Evolutionary conservation across 2,113 vertebrate species (phyloP).

Genomic region (Orthonyx spaldingii): DNA sequence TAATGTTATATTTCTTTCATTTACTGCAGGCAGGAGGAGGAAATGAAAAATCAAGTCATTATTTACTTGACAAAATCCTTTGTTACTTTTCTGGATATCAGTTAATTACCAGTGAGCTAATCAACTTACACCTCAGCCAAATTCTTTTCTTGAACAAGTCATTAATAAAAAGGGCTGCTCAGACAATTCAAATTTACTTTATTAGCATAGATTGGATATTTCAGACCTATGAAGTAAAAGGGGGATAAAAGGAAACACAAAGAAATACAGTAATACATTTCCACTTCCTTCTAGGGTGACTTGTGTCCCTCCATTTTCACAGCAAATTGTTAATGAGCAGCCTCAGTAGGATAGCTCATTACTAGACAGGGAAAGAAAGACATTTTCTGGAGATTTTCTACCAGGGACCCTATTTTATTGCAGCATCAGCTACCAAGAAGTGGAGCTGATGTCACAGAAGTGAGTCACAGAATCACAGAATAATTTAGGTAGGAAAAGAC

Average conservation of each 20-base stretch:
- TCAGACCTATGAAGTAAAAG: neutral
- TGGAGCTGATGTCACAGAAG: neutral
- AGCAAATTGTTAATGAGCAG: neutral
- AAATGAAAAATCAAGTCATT: neutral
- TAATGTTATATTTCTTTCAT: neutral
- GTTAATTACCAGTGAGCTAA: neutral
- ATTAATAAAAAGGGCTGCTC: neutral
- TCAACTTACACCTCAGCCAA: neutral
- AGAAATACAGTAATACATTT: neutral
- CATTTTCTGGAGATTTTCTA: neutral
- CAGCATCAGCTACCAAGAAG: neutral
- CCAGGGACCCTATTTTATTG: neutral
- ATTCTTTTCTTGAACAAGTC: neutral
- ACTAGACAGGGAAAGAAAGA: neutral
- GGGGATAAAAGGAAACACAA: neutral
- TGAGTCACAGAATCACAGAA: neutral
- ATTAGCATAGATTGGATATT: neutral
- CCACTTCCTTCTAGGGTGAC: neutral
- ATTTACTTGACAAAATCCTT: constrained; percentile 12
- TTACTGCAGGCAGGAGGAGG: neutral
- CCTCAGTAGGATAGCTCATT: neutral
- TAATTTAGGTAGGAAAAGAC: neutral
- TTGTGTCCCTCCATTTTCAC: neutral
- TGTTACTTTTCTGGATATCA: neutral
- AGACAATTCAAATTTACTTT: neutral